Percentiles rank a stretch among this genome's conserved stretches.
Conservation (phyloP, 1,140 invertebrate genomes). For the Phymastichus coffea region DNA sequence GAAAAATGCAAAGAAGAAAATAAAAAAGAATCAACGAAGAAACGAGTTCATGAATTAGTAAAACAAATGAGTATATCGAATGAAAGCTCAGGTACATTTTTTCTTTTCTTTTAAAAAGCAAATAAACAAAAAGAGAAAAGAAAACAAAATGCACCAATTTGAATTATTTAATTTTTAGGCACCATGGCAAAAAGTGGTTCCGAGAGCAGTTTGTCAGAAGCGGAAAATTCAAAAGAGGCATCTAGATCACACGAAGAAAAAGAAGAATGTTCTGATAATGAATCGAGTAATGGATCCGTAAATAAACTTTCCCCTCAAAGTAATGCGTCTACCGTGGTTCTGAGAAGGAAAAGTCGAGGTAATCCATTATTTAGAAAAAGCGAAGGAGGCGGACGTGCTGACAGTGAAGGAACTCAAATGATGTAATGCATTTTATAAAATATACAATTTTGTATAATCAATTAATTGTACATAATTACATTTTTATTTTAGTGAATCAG, state of each 20-base stretch:
- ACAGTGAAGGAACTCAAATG: conserved; percentile 52
- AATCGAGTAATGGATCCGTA: conserved; percentile 52
- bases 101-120: background rate
- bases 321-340: conserved; percentile 60
- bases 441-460: background rate
- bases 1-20: conserved; percentile 45
- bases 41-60: conserved; percentile 67
- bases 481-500: conserved; percentile 37
- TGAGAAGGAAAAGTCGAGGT: conserved; percentile 64
- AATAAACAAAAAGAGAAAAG: no score
- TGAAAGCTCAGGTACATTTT: conserved; percentile 59
- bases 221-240: conserved; percentile 69
- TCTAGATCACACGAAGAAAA: conserved; percentile 68
- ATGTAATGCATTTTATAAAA: conserved; percentile 34
- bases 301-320: conserved; percentile 47
- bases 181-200: conserved; percentile 76
- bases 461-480: background rate
- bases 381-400: conserved; percentile 58
- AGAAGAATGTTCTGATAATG: conserved; percentile 62
- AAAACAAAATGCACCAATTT: no score
- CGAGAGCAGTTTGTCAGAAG: conserved; percentile 82
- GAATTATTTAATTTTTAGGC: conserved; percentile 35
- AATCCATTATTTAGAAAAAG: conserved; percentile 71
- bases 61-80: conserved; percentile 80
- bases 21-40: conserved; percentile 53